Base-by-base conservation (phyloP, 2,888 invertebrate genomes). In the Rutpela maculata region DNA sequence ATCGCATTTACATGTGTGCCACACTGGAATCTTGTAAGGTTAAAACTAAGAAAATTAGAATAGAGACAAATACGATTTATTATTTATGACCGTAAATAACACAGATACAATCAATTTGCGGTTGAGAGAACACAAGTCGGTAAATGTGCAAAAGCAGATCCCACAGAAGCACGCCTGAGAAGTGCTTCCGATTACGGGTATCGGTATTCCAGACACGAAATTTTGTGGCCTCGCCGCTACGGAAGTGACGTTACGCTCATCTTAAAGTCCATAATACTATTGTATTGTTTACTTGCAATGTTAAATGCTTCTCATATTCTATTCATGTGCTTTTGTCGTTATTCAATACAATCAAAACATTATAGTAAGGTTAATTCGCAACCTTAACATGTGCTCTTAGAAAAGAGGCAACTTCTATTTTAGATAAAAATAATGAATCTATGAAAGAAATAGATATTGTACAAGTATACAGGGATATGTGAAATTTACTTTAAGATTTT, bases 161-260 rank as follows among this genome's bases (percentile, higher is more conserved):
- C 74, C 60, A 73, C 75, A 74, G 67, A 68, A 78, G 74, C 63
- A 68, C 68, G 66, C 55, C 56, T 80, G 80, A 82, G 80, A 80
- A 81, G 63, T 82, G 83, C 80, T 83, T 82, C 82, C 83, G 84
- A 84, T 83, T 80, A 81, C 73, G 66, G 66, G 50, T 57, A 70
- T 76, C 66, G 60, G 62, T 75, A 83, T 81, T 78, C 83, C 31
- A 63, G 70, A 70, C 82, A 83, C 81, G 83, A 76, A 59, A 65
- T 72, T 71, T 38, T 75, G 77, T 84, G 87, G 85, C 87, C 86
- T 88, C 85, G 87, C 85, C 86, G 87, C 85, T 85, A 78, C 86
- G 87, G 87, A 87, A 87, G 86, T 87, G 87, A 86, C 87, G 86
- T 85, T 82, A 78, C 82, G 76, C 80, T 85, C 83, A 84, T 85